Conservation (phyloP, 2,113 vertebrate species). For the Caretta caretta region DNA sequence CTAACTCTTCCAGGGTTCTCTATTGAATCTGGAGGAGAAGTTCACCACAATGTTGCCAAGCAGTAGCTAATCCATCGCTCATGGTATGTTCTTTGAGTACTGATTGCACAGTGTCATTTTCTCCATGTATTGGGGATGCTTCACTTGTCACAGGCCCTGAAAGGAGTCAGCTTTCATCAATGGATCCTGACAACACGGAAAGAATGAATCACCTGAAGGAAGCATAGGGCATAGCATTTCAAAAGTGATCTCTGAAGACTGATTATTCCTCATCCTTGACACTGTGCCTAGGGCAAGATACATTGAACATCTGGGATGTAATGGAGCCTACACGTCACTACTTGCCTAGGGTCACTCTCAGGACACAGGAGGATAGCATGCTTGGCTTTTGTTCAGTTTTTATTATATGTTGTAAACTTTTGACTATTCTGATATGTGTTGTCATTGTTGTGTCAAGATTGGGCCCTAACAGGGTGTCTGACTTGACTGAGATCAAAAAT, state of each 20-base stretch:
- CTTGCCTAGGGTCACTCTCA: slow-evolving; percentile 63
- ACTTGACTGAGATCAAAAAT: slow-evolving; percentile 66
- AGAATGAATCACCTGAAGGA: slow-evolving; percentile 79
- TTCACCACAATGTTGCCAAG: neutral
- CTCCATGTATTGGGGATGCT: slow-evolving; percentile 27
- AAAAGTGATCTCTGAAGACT: slow-evolving; percentile 77
- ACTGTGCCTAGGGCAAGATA: slow-evolving; percentile 79
- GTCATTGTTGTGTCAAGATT: slow-evolving; percentile 66
- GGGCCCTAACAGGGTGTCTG: slow-evolving; percentile 60
- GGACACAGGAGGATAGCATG: slow-evolving; percentile 46
- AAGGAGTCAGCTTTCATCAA: slow-evolving; percentile 79
- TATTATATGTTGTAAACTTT: slow-evolving; percentile 76
- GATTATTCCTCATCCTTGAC: slow-evolving; percentile 82
- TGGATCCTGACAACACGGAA: slow-evolving; percentile 74
- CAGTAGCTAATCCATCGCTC: slow-evolving; percentile 58
- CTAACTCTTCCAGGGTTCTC: neutral
- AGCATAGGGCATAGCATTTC: slow-evolving; percentile 67
- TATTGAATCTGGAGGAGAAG: slow-evolving; percentile 22
- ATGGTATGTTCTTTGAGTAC: slow-evolving; percentile 48
- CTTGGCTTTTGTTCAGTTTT: slow-evolving; percentile 73
- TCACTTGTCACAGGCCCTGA: slow-evolving; percentile 74
- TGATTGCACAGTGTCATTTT: slow-evolving; percentile 60
- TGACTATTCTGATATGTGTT: slow-evolving; percentile 70
- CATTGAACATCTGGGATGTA: slow-evolving; percentile 75
- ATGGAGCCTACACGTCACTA: slow-evolving; percentile 80